These are phyloP conservation scores for Augochlorella aurata DNA, from an alignment of 2,888 invertebrate genomes.

Conservation along the genomic window DNA sequence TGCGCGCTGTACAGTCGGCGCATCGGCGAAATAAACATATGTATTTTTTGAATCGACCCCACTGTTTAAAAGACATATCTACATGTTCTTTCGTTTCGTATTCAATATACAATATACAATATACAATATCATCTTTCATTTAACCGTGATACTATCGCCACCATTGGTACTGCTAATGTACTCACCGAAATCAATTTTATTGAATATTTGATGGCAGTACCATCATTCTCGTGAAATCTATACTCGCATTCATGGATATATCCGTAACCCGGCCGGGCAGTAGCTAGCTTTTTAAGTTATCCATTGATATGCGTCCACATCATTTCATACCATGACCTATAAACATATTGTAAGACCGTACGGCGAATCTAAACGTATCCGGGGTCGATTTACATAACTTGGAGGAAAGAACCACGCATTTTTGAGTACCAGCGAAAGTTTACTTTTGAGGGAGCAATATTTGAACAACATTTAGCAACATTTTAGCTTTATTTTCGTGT, in stretches of 20 bases:
- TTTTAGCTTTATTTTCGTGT: no score
- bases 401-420: slow-evolving; percentile 52
- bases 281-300: slow-evolving; percentile 65
- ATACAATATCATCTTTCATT: slow-evolving; percentile 4
- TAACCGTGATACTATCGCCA: slow-evolving; percentile 4
- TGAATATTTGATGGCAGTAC: slow-evolving; percentile 76
- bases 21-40: neutral
- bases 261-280: slow-evolving; percentile 61
- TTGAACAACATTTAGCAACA: no score
- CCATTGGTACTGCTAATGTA: slow-evolving; percentile 28
- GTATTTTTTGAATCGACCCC: neutral
- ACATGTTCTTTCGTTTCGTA: neutral
- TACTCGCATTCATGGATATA: slow-evolving; percentile 69
- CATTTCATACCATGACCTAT: slow-evolving; percentile 64
- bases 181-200: slow-evolving; percentile 71
- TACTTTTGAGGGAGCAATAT: no score
- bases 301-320: slow-evolving; percentile 78
- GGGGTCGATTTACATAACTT: slow-evolving; percentile 30
- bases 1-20: no score
- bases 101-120: neutral
- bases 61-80: neutral
- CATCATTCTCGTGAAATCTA: slow-evolving; percentile 71
- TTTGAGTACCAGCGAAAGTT: neutral
- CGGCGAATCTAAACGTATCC: slow-evolving; percentile 34
- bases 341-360: slow-evolving; percentile 49